Conservation (phyloP, 2,113 vertebrate species). For the Prionailurus viverrinus region DNA sequence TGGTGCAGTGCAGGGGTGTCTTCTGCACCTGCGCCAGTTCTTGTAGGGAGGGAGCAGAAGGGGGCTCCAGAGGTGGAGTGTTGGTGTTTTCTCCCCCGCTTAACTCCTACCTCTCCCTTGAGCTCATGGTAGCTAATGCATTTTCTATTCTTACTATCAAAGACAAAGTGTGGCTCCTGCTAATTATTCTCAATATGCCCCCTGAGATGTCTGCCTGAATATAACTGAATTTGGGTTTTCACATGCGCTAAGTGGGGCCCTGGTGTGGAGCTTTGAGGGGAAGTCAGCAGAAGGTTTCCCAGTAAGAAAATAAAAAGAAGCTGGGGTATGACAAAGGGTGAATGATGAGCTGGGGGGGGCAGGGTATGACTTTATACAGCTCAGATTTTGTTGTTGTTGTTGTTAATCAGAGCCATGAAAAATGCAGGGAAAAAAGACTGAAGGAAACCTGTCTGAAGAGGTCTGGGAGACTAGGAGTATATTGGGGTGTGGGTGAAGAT, state of each 20-base stretch:
- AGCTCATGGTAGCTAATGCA: not conserved
- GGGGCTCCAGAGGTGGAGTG: not conserved
- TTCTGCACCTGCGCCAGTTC: not conserved
- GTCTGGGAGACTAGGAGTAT: not conserved
- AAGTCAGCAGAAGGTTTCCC: not conserved
- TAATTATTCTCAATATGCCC: not conserved
- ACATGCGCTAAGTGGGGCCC: not conserved
- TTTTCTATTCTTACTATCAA: slow-evolving; percentile 6
- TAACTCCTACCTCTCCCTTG: not conserved
- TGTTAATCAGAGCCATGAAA: not conserved
- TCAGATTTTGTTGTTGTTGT: not conserved
- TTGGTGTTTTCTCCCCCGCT: not conserved
- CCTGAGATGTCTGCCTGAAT: not conserved
- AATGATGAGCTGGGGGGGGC: not conserved
- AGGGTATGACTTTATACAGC: not conserved
- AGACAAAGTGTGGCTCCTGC: not conserved
- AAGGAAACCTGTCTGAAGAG: not conserved
- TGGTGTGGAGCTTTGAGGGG: not conserved
- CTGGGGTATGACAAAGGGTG: not conserved
- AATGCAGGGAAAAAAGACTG: not conserved
- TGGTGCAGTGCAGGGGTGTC: not conserved
- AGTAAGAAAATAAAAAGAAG: not conserved
- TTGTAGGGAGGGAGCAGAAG: not conserved
- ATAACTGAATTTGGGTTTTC: not conserved
- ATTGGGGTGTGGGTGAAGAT: not conserved